Conservation (phyloP, 1,140 invertebrate genomes). For the Lucilia cuprina region DNA sequence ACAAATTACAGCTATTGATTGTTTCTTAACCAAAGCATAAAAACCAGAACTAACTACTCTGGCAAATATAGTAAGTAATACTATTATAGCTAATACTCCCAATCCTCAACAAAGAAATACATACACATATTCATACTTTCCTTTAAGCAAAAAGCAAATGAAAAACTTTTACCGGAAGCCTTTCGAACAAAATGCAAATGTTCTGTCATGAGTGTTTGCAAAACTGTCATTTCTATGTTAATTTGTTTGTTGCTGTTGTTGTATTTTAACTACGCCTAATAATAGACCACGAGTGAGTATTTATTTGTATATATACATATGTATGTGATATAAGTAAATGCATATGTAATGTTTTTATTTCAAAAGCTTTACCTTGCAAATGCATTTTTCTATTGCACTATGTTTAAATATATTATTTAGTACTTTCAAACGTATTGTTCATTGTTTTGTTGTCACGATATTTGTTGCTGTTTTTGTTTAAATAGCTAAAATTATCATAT, state of each 20-base stretch:
- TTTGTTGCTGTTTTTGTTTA: neutral
- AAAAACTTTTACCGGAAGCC: neutral
- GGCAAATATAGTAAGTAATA: too few species aligned
- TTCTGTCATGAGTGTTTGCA: constrained; percentile 9
- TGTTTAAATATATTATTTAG: neutral
- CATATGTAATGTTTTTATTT: neutral
- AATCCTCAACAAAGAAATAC: too few species aligned
- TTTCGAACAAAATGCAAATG: constrained; percentile 14
- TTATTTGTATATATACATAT: neutral
- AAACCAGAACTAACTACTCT: neutral
- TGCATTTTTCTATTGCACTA: neutral
- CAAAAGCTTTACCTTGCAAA: neutral
- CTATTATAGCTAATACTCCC: too few species aligned
- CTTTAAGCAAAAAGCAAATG: neutral
- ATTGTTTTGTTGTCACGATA: neutral
- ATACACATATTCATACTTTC: neutral
- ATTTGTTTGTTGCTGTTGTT: constrained; percentile 20
- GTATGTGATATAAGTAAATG: neutral
- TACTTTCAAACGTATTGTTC: neutral
- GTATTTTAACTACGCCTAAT: neutral
- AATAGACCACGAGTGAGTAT: neutral
- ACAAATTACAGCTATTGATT: neutral
- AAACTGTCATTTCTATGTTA: constrained; percentile 24
- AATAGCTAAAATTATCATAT: constrained; percentile 23
- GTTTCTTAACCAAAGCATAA: neutral